These are phyloP conservation scores for Ciona savignyi DNA, from an alignment of 23 tunicate species.

Conservation along the genomic window DNA sequence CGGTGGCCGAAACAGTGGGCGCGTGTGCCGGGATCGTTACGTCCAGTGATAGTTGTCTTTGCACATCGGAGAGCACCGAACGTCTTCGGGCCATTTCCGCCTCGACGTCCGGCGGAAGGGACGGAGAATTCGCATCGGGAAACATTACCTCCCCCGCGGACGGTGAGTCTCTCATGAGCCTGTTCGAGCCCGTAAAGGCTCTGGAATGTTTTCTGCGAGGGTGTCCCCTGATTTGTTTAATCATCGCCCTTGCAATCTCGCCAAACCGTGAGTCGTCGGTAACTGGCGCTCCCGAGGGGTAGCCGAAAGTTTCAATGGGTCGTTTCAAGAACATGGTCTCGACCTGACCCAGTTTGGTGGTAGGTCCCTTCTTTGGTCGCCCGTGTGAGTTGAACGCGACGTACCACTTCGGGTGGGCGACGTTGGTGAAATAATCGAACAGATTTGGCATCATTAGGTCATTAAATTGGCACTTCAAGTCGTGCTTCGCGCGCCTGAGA, in stretches of 20 bases:
- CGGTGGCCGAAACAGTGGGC: not conserved
- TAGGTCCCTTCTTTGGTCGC: constrained; percentile 2
- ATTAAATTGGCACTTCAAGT: not conserved
- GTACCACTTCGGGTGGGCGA: not conserved
- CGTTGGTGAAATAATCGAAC: constrained; percentile 2
- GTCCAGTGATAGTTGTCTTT: not conserved
- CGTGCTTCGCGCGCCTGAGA: not conserved
- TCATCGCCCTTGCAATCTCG: not conserved
- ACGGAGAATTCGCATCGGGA: not conserved
- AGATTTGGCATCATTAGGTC: not conserved
- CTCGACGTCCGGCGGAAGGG: not conserved
- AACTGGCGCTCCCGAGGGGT: not conserved
- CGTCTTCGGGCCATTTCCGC: not conserved
- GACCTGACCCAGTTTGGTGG: not conserved
- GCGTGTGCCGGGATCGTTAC: constrained; percentile 1
- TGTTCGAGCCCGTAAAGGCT: not conserved
- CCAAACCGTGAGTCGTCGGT: not conserved
- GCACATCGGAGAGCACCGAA: not conserved
- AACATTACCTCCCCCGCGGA: not conserved
- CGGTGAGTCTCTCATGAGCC: not conserved
- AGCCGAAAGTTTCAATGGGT: not conserved
- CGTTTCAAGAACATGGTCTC: not conserved
- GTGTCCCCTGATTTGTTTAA: not conserved
- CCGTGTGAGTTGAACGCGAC: constrained; percentile 8
- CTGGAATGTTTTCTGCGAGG: not conserved